These are phyloP conservation scores for Himantopus leucocephalus DNA, from an alignment of 2,113 vertebrate species.

Conservation along the genomic window DNA sequence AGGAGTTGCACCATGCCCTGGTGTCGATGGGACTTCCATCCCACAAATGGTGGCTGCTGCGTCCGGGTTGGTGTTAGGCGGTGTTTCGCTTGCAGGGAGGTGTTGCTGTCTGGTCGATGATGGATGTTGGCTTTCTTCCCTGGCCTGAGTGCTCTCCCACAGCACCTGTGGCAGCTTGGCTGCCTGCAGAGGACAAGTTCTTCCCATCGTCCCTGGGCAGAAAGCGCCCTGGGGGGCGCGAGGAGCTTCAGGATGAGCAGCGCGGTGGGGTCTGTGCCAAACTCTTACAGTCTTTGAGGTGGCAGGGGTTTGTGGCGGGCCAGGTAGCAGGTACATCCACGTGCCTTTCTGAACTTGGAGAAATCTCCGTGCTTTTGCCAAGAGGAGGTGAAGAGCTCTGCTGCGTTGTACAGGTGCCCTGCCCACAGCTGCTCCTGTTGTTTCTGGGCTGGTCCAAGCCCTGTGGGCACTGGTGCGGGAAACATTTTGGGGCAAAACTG, in stretches of 20 bases:
- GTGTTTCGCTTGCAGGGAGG: accelerated
- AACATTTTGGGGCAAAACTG: not conserved
- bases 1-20: not conserved
- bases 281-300: not conserved
- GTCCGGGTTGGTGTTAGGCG: not conserved
- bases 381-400: not conserved
- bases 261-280: not conserved
- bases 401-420: no score
- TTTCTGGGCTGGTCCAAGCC: not conserved
- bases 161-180: not conserved
- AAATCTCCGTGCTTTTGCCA: not conserved
- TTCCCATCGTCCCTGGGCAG: not conserved
- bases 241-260: not conserved
- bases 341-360: no score
- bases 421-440: not conserved
- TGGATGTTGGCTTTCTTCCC: not conserved
- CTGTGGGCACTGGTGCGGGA: not conserved
- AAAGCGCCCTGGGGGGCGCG: not conserved
- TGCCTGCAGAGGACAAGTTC: not conserved
- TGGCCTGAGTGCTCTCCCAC: not conserved
- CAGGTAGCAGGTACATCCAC: not conserved
- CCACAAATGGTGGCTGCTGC: not conserved
- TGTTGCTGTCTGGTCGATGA: accelerated
- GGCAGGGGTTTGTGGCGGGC: not conserved
- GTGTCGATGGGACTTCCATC: not conserved